Conservation (phyloP, 2,888 invertebrate species). For the Ophion ellenae region DNA sequence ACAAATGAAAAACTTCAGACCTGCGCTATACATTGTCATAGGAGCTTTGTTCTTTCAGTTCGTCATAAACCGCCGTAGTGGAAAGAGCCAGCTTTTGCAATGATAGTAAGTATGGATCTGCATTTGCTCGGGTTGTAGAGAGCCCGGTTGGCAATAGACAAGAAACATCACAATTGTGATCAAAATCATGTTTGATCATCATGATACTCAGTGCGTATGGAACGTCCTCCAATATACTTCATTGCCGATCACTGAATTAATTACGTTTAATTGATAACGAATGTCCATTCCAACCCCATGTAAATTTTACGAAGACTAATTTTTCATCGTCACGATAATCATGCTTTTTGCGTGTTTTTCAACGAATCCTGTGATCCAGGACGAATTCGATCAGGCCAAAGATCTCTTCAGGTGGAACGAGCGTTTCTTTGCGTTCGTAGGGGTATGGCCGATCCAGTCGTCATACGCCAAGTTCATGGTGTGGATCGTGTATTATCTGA, state of each 20-base stretch:
- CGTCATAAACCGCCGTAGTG: neutral
- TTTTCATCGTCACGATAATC: neutral
- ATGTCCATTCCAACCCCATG: neutral
- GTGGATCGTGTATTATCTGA: conserved; percentile 51
- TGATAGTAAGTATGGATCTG: conserved; percentile 2
- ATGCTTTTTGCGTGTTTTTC: neutral
- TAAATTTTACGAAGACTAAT: neutral
- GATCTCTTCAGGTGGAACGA: conserved; percentile 41
- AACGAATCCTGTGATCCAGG: conserved; percentile 21
- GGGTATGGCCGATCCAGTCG: conserved; percentile 44
- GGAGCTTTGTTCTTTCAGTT: neutral
- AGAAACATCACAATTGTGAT: neutral
- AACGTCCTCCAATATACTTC: neutral
- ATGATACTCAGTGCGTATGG: neutral
- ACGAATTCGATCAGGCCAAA: conserved; percentile 32
- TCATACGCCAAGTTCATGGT: conserved; percentile 54
- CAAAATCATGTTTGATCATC: neutral
- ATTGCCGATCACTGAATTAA: neutral
- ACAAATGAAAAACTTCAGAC: neutral
- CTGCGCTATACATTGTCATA: conserved; percentile 3
- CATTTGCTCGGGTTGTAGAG: neutral
- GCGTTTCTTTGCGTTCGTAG: conserved; percentile 35
- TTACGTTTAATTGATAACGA: neutral
- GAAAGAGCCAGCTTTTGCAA: neutral
- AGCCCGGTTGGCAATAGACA: neutral